Percentiles rank a stretch among this genome's conserved stretches.
Conservation (phyloP, 2,797 vertebrate species). For the Galagoides demidoff region DNA sequence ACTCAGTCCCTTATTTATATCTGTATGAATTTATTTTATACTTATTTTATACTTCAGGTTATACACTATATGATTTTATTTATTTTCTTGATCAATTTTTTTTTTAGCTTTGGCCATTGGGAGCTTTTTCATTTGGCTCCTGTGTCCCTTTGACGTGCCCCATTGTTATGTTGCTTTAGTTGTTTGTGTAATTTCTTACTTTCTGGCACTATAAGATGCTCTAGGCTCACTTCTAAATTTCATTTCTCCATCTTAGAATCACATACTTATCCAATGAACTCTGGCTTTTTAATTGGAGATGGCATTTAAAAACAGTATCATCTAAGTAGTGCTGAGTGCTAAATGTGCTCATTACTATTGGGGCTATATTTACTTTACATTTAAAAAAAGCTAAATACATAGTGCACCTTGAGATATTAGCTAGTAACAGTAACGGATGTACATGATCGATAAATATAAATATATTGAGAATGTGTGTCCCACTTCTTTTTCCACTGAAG, state of each 20-base stretch:
- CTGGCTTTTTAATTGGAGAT: background rate
- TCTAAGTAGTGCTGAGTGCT: background rate
- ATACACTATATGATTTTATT: background rate
- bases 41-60: background rate
- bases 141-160: background rate
- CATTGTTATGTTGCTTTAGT: background rate
- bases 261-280: background rate
- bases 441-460: background rate
- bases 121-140: background rate
- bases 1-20: background rate
- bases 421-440: background rate
- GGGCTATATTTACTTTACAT: background rate
- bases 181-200: background rate
- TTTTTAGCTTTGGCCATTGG: background rate
- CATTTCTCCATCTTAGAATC: background rate
- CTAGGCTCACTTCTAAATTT: background rate
- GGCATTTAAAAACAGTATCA: background rate
- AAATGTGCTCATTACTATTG: background rate
- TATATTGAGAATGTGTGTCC: background rate
- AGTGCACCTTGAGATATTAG: background rate
- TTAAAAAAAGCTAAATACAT: background rate
- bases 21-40: background rate
- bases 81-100: background rate
- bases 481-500: background rate
- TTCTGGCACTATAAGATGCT: background rate